A percentile compares a stretch with the other conserved stretches of the same genome.
phyloP scores from a whole-genome alignment of 2,113 vertebrate species.

The Pholis gunnellus region DNA sequence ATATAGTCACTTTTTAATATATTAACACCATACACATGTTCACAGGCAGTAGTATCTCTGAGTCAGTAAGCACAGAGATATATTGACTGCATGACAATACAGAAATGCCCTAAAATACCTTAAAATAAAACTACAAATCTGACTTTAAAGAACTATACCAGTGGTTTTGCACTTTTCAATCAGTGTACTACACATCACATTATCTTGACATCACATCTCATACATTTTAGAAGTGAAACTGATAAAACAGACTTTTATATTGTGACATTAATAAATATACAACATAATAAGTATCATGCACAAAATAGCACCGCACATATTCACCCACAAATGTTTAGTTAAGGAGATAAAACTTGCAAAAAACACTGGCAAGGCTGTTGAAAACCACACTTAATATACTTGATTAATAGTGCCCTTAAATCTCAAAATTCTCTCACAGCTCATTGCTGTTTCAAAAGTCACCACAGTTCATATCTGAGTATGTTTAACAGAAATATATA shows the following conservation, averaged over 20 bases:
- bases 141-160: slow-evolving; percentile 1
- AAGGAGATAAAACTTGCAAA: neutral
- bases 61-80: no score
- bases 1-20: no score
- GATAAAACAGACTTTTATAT: neutral
- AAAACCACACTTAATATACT: neutral
- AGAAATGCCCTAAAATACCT: no score
- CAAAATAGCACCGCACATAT: neutral
- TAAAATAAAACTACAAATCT: no score
- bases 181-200: neutral
- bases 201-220: slow-evolving; percentile 34
- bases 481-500: neutral
- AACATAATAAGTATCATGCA: neutral
- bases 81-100: no score
- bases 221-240: neutral
- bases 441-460: neutral
- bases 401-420: neutral
- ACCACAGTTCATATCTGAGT: neutral
- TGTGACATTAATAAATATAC: neutral
- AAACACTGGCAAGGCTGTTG: neutral
- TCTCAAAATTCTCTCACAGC: neutral
- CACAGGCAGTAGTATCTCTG: no score
- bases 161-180: slow-evolving; percentile 37
- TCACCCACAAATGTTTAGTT: neutral
- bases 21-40: no score